A percentile compares a stretch with the other conserved stretches of the same genome.
Evolutionary conservation across 92 coral and sea anemone species (phyloP).

Genomic region (Porites rus): DNA sequence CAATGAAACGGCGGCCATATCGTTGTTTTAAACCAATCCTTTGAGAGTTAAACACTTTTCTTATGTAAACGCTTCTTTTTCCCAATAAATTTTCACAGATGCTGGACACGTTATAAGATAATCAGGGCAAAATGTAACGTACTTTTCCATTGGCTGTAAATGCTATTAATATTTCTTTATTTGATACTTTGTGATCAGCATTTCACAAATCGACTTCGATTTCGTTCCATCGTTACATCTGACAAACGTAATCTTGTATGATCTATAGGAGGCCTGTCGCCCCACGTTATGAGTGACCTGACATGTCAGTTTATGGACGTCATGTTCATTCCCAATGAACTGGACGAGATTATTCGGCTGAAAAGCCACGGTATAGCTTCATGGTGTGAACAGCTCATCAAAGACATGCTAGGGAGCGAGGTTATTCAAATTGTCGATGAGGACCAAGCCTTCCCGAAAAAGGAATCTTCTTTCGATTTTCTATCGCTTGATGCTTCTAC

Average conservation of each 20-base stretch:
- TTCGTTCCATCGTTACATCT: background rate
- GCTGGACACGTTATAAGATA: no score
- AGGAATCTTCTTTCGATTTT: background rate
- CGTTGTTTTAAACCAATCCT: no score
- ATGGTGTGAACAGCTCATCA: constrained; percentile 98
- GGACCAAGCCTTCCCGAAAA: constrained; percentile 67
- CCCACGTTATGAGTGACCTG: constrained; percentile 87
- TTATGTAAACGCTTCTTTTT: no score
- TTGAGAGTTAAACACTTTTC: no score
- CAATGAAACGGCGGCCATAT: no score
- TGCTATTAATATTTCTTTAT: no score
- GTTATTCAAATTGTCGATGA: constrained; percentile 77
- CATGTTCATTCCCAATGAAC: constrained; percentile 87
- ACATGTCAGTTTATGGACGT: constrained; percentile 99
- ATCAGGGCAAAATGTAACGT: no score
- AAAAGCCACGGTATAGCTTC: constrained; percentile 99
- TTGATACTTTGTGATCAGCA: no score
- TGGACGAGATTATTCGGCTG: constrained; percentile 81
- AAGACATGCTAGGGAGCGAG: constrained; percentile 85
- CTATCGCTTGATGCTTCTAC: background rate
- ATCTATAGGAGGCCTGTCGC: constrained; percentile 78
- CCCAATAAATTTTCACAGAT: no score
- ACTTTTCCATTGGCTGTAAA: no score
- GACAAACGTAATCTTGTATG: background rate
- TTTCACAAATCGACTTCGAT: no score